A percentile compares a stretch with the other conserved stretches of the same genome.
These are phyloP conservation scores for Alectura lathami DNA, from an alignment of 2,113 vertebrate species.

Conservation along the genomic window DNA sequence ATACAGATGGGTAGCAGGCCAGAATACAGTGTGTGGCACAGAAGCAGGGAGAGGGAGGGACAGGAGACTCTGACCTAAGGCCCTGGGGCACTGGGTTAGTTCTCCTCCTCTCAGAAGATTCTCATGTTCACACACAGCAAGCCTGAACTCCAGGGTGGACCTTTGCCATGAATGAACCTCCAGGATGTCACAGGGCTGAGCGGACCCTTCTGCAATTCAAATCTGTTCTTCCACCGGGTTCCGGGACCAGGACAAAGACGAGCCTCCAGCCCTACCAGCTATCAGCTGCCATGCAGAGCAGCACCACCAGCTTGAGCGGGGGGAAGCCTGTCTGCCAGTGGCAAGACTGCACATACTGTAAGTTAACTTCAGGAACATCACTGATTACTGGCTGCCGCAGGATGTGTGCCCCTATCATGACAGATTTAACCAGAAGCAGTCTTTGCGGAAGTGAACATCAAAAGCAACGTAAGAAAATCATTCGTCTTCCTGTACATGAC, in stretches of 20 bases:
- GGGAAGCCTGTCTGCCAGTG: not conserved
- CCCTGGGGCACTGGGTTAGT: not conserved
- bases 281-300: not conserved
- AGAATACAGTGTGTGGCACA: not conserved
- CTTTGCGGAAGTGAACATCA: not conserved
- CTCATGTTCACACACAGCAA: not conserved
- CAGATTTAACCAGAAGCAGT: not conserved
- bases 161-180: not conserved
- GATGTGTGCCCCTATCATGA: not conserved
- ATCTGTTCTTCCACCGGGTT: not conserved
- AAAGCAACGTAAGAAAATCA: not conserved
- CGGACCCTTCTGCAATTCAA: not conserved
- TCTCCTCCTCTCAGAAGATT: not conserved
- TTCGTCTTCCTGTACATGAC: not conserved
- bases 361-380: not conserved
- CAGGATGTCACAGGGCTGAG: not conserved
- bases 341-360: not conserved
- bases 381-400: not conserved
- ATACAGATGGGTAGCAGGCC: not conserved
- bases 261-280: accelerated
- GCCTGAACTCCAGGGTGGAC: not conserved
- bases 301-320: not conserved
- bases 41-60: not conserved
- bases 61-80: not conserved
- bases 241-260: not conserved